These are phyloP conservation scores for Tupaia tana DNA, from an alignment of 2,113 vertebrate genomes.

Conservation along the genomic window DNA sequence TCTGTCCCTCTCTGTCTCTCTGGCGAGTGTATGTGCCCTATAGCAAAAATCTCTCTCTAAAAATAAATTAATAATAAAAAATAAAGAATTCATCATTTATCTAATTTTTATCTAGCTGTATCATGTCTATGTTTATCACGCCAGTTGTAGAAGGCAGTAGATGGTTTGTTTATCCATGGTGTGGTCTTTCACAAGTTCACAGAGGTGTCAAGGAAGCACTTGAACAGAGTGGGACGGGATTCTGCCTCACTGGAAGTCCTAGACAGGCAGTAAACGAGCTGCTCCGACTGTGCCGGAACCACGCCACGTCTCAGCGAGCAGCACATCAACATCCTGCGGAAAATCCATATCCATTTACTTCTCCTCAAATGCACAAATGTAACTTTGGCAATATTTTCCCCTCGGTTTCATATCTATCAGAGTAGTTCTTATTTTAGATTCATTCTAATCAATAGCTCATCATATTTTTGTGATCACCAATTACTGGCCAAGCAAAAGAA, in stretches of 20 bases:
- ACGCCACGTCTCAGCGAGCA: background rate
- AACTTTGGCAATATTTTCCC: slow-evolving; percentile 31
- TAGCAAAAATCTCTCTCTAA: too few species aligned
- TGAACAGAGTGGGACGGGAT: background rate
- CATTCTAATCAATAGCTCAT: slow-evolving; percentile 57
- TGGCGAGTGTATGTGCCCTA: too few species aligned
- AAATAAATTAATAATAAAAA: too few species aligned
- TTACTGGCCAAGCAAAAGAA: slow-evolving; percentile 46
- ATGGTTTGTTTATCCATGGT: background rate
- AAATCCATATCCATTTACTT: slow-evolving; percentile 30
- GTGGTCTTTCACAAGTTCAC: background rate
- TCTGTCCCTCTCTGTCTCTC: too few species aligned
- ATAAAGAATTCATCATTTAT: background rate
- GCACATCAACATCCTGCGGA: background rate
- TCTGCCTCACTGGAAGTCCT: background rate
- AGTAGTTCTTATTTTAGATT: slow-evolving; percentile 46
- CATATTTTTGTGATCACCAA: slow-evolving; percentile 48
- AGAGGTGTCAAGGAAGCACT: background rate
- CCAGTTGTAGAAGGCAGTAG: background rate
- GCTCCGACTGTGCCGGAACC: background rate
- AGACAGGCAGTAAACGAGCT: background rate
- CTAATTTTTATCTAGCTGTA: background rate
- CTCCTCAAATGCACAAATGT: slow-evolving; percentile 33
- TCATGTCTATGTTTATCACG: background rate
- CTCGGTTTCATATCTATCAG: slow-evolving; percentile 39